Percentiles rank a stretch among this genome's conserved stretches.
These are phyloP conservation scores for Vannuccia rotundouncinata DNA, from an alignment of 2,888 invertebrate genomes.

Conservation along the genomic window DNA sequence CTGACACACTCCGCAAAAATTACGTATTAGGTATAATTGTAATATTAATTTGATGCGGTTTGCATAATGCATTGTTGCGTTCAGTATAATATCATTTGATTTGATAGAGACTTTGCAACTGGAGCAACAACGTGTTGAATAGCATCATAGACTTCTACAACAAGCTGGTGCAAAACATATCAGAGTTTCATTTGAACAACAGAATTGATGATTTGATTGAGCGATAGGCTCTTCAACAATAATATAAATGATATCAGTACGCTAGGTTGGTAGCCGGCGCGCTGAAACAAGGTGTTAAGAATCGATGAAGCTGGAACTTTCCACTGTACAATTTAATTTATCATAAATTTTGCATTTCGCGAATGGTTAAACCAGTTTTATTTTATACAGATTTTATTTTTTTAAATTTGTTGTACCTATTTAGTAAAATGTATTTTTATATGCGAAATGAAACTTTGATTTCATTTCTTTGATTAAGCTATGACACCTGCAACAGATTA, in stretches of 20 bases:
- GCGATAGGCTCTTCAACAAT: background rate
- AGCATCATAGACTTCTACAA: background rate
- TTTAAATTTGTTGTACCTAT: too few relatives aligned
- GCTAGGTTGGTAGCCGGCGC: background rate
- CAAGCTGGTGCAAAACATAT: background rate
- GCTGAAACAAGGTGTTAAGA: background rate
- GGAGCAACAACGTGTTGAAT: background rate
- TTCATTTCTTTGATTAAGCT: too few relatives aligned
- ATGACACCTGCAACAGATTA: too few relatives aligned
- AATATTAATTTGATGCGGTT: too few relatives aligned
- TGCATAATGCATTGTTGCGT: too few relatives aligned
- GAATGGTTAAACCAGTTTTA: background rate
- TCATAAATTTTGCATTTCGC: background rate
- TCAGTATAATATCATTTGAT: too few relatives aligned
- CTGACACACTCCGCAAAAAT: too few relatives aligned
- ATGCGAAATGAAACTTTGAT: too few relatives aligned
- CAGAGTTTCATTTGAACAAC: background rate
- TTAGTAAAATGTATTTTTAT: too few relatives aligned
- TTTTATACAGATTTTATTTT: background rate
- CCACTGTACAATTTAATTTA: background rate
- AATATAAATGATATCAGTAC: too few relatives aligned
- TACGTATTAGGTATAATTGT: too few relatives aligned
- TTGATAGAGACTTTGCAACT: background rate
- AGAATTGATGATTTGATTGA: background rate
- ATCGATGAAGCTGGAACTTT: background rate